Conservation (phyloP, 2,888 invertebrate species). For the Thymelicus sylvestris region DNA sequence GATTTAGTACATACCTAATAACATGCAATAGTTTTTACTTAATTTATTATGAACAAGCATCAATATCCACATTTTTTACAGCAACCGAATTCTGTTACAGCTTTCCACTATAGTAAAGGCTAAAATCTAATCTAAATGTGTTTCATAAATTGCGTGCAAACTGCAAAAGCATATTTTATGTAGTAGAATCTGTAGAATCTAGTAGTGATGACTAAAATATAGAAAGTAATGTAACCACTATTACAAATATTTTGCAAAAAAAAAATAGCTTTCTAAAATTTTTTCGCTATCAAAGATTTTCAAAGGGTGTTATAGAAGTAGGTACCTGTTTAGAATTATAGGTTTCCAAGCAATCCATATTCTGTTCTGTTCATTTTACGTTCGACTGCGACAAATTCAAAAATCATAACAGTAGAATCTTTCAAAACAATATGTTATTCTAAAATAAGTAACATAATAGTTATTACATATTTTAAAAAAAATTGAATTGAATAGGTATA, state of each 20-base stretch:
- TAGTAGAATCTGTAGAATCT: neutral
- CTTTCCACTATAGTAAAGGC: neutral
- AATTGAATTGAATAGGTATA: too few species aligned
- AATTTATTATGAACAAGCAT: neutral
- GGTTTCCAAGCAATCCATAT: conserved; percentile 23
- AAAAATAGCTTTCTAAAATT: conserved; percentile 16
- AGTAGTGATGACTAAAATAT: neutral
- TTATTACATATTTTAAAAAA: too few species aligned
- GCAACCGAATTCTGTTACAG: neutral
- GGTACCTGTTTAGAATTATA: conserved; percentile 24
- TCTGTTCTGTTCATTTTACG: conserved; percentile 16
- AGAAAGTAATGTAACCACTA: neutral
- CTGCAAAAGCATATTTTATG: neutral
- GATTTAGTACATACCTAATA: neutral
- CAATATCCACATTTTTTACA: neutral
- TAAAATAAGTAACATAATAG: neutral
- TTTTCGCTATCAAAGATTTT: neutral
- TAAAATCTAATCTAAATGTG: neutral
- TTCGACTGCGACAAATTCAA: conserved; percentile 26
- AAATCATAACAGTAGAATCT: conserved; percentile 19
- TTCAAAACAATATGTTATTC: neutral
- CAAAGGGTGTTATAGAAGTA: conserved; percentile 4
- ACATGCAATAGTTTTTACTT: neutral
- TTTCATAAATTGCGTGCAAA: neutral
- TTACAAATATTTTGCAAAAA: conserved; percentile 17